phyloP scores from a whole-genome alignment of 2,888 invertebrate species.

The Ceramica pisi region DNA sequence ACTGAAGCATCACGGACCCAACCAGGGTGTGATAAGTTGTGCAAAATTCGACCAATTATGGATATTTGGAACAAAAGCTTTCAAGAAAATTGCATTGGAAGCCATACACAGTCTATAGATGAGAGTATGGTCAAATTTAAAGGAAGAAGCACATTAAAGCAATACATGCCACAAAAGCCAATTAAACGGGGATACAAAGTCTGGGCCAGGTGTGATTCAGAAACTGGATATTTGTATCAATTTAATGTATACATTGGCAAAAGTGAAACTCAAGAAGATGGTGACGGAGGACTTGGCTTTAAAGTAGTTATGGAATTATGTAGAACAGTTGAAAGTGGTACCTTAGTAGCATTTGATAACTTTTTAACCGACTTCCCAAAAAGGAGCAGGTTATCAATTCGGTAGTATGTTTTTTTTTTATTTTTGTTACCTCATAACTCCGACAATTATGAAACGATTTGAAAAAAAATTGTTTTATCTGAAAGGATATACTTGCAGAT shows the following conservation, averaged over 20 bases:
- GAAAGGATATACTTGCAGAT: too few species aligned
- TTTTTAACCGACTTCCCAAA: too few species aligned
- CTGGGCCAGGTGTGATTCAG: slow-evolving; percentile 30
- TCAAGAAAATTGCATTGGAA: slow-evolving; percentile 20
- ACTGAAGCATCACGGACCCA: slow-evolving; percentile 12
- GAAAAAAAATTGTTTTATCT: too few species aligned
- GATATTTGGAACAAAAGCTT: slow-evolving; percentile 23
- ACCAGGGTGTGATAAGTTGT: slow-evolving; percentile 29
- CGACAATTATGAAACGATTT: too few species aligned
- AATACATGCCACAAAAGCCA: slow-evolving; percentile 37
- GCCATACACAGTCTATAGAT: slow-evolving; percentile 16
- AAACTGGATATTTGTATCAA: slow-evolving; percentile 29
- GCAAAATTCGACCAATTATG: slow-evolving; percentile 25
- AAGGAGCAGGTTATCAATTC: too few species aligned
- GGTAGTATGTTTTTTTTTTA: too few species aligned
- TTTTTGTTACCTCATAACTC: too few species aligned
- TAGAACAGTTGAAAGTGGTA: slow-evolving; percentile 28
- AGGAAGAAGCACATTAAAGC: slow-evolving; percentile 28
- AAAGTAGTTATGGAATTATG: slow-evolving; percentile 37
- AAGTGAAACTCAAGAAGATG: slow-evolving; percentile 18
- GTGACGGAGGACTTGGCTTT: slow-evolving; percentile 34
- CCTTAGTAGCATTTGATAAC: slow-evolving; percentile 27
- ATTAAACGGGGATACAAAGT: slow-evolving; percentile 31
- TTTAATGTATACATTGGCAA: slow-evolving; percentile 38
- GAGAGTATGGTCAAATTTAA: slow-evolving; percentile 40